A percentile compares a stretch with the other conserved stretches of the same genome.
These are phyloP conservation scores for Drosophila sordidapex DNA, from an alignment of 2,888 invertebrate genomes.

Conservation along the genomic window DNA sequence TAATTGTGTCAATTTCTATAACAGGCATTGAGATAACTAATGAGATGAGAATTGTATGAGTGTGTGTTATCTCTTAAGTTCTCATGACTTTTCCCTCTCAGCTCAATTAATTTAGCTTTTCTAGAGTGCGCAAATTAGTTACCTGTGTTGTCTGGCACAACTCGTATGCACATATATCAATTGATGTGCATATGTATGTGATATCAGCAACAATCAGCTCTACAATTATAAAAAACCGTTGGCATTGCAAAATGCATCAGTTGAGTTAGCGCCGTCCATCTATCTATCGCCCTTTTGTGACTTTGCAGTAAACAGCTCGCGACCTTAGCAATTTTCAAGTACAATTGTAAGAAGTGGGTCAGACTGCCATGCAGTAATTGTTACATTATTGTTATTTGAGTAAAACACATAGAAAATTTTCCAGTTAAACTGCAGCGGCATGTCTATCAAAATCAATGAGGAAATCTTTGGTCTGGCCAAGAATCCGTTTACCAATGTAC, in stretches of 20 bases:
- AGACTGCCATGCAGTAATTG: slow-evolving; percentile 45
- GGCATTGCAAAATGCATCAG: slow-evolving; percentile 21
- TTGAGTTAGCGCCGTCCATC: slow-evolving; percentile 12
- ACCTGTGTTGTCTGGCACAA: slow-evolving; percentile 12
- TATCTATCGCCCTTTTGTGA: slow-evolving; percentile 56
- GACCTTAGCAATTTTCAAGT: slow-evolving; percentile 63
- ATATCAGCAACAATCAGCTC: slow-evolving; percentile 37
- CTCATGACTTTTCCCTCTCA: slow-evolving; percentile 1
- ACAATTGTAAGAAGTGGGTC: slow-evolving; percentile 23
- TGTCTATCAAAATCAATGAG: slow-evolving; percentile 72
- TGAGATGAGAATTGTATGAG: background rate
- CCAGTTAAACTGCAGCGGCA: slow-evolving; percentile 20
- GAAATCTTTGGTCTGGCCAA: slow-evolving; percentile 81
- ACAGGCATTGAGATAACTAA: background rate
- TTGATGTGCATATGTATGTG: background rate
- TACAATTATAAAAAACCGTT: slow-evolving; percentile 10
- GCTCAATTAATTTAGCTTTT: background rate
- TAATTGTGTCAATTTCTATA: background rate
- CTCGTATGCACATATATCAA: background rate
- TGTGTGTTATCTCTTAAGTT: slow-evolving; percentile 3
- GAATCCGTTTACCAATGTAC: slow-evolving; percentile 76
- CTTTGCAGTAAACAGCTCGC: slow-evolving; percentile 47
- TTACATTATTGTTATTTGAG: slow-evolving; percentile 18
- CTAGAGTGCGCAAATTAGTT: slow-evolving; percentile 5
- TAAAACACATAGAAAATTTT: slow-evolving; percentile 22